Evolutionary conservation across 2,113 vertebrate species (phyloP), one percentile per base, ranked within the genome.

Genomic region (Meleagris gallopavo): DNA sequence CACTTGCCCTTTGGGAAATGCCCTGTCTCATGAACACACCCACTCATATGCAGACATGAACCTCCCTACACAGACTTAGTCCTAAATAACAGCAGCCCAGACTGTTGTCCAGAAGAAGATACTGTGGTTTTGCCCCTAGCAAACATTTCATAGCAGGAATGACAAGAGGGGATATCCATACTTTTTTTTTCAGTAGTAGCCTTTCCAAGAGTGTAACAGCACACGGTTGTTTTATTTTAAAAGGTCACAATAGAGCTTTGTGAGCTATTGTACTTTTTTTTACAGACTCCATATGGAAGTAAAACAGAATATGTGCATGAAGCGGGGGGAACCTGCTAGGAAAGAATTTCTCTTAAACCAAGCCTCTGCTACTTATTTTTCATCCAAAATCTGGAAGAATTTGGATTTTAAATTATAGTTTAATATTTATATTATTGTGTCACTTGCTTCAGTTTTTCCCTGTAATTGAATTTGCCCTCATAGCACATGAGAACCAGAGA

Each of bases 161-260:
- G 69, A 93, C 86, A 58, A 58, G 57, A 54, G 78, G 60, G 93
- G 16, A 57, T 30, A 54, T 54, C 15, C 9, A 30, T 57, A 19
- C 6, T 32, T 11, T 57, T 61, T 15, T 40, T 22, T 40, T 34
- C 55, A 67, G 0, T 32, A 83, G 90, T 40, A 40, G 83, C 80
- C 74, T 93, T 94, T 93, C 58, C 90, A 94, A 87, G 79, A 92
- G 78, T 46, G 24, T 70, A 83, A 90, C 34, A 95, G 46, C 70
- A 43, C 64, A 79, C 3, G 13, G 57, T 79, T 90, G 27, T 86
- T 96, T 89, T 86, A 64, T 95, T 97, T 96, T 93, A 77, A 45
- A 95, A 97, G 87, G 79, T 89, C 96, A 95, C 79, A 88, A 55
- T 30, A 89, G 88, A 95, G 57, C 64, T 85, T 93, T 96, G 87